Base-by-base conservation (phyloP, 2,113 vertebrate species). In the Acanthisitta chloris region DNA sequence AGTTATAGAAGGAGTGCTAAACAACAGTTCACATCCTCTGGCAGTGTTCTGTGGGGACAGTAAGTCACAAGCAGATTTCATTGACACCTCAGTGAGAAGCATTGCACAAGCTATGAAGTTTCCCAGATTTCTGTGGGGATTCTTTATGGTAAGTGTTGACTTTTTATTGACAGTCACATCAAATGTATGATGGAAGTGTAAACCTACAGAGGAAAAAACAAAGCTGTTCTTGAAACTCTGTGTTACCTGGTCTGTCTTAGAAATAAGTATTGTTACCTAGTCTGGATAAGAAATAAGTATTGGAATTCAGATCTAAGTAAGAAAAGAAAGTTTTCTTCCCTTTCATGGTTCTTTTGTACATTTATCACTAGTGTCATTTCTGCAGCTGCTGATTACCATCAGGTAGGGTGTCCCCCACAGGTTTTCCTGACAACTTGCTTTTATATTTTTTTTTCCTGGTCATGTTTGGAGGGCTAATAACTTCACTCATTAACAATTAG, bases 111-210 rank as follows among this genome's bases (percentile, higher is more conserved):
- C 69, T 92, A 26, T 72, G 84, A 94, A 64, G 24, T 48, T 92
- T 85, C 64, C 45, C 20, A 92, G 73, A 72, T 73, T 91, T 95
- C 87, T 84, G 28, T 84, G 73, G 57, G 73, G 49, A 87, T 92
- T 84, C 54, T 94, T 96, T 87, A 54, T 40, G 80, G 29, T 76
- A 49, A 81, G 19, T 65, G 62, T 49, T 0, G 5, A 46, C 52
- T 69, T 92, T 89, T 90, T 94, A 79, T 92, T 92, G 94, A 91
- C 62, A 87, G 45, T 76, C 29, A 12, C 31, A 88, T 91, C 93
- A 95, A 78, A 92, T 28, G 14, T 48, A n/a, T 81, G 92, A 84
- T 71, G 31, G 64, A 88, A 94, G 33, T 49, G 16, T 93, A 93
- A 94, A 85, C 33, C 34, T 74, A 78, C 38, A 74, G 59, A 83